Conservation (phyloP, 2,797 vertebrate genomes). For the Hozukius guyotensis region DNA sequence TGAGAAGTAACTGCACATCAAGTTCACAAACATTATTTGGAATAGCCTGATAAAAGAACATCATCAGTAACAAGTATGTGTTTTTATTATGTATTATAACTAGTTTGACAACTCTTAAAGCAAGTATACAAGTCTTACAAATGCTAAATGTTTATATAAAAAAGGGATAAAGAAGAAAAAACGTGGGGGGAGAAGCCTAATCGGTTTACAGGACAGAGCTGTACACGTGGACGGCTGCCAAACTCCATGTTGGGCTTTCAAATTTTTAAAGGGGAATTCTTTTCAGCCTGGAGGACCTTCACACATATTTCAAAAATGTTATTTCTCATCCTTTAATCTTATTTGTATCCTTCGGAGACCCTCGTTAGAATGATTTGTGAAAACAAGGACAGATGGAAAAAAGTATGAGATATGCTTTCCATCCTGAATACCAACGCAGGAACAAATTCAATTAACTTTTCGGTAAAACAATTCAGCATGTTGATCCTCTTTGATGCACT, state of each 20-base stretch:
- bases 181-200: background rate
- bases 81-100: slow-evolving; percentile 42
- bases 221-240: slow-evolving; percentile 52
- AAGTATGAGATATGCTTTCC: background rate
- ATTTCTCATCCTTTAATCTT: background rate
- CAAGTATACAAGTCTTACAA: slow-evolving; percentile 70
- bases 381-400: slow-evolving; percentile 16
- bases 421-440: background rate
- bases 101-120: slow-evolving; percentile 60
- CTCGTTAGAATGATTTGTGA: slow-evolving; percentile 7
- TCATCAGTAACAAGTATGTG: slow-evolving; percentile 34
- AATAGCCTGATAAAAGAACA: slow-evolving; percentile 51
- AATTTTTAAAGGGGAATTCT: slow-evolving; percentile 20
- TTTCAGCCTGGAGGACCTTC: background rate
- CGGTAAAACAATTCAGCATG: background rate
- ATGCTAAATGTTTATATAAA: slow-evolving; percentile 59
- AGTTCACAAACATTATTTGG: slow-evolving; percentile 43
- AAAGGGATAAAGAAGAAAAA: slow-evolving; percentile 21
- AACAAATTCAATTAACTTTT: background rate
- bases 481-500: background rate
- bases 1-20: slow-evolving; percentile 57
- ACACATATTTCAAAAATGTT: slow-evolving; percentile 10
- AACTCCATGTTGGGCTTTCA: slow-evolving; percentile 3
- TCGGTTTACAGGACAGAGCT: slow-evolving; percentile 16
- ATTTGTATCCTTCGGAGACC: slow-evolving; percentile 5